These are phyloP conservation scores for Pogoniulus pusillus DNA, from an alignment of 2,797 vertebrate genomes.

Conservation along the genomic window DNA sequence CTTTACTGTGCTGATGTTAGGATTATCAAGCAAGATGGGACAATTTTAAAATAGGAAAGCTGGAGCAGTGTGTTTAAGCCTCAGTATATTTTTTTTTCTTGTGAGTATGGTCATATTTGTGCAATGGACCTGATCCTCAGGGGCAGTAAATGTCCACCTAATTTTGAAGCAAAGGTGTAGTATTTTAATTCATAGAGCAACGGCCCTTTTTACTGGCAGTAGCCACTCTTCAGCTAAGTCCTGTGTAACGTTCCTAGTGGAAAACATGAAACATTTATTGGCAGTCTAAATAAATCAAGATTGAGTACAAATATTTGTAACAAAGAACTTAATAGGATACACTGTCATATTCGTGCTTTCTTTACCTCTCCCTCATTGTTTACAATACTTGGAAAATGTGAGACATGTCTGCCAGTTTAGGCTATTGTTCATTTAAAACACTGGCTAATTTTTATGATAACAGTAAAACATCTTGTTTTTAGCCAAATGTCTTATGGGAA, in stretches of 20 bases:
- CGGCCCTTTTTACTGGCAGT: background rate
- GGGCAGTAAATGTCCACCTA: background rate
- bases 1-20: background rate
- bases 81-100: background rate
- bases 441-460: background rate
- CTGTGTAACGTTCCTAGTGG: background rate
- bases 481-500: background rate
- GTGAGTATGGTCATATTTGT: background rate
- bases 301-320: conserved; percentile 25
- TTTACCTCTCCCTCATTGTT: background rate
- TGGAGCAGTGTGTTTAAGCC: background rate
- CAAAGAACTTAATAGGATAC: background rate
- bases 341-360: background rate
- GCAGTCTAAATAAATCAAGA: conserved; percentile 18
- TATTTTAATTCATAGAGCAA: background rate
- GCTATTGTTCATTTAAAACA: background rate
- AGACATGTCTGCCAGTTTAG: background rate
- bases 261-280: background rate
- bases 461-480: background rate
- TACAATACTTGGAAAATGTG: background rate
- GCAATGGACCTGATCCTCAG: background rate
- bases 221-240: background rate
- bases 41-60: conserved; percentile 4
- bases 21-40: background rate
- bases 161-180: background rate